Conservation (phyloP, 2,888 invertebrate species). For the Limnephilus marmoratus region DNA sequence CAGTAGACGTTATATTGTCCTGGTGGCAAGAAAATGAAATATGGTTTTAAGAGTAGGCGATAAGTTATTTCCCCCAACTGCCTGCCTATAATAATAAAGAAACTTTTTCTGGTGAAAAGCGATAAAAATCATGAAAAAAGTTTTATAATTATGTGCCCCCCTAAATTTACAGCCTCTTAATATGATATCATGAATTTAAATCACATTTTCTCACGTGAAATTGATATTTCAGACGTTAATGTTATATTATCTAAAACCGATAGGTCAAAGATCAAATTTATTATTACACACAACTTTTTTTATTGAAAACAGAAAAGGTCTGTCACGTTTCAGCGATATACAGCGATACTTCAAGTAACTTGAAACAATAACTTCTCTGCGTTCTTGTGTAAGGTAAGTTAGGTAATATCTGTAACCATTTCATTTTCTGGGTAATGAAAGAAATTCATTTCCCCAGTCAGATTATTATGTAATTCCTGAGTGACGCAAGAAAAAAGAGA, state of each 20-base stretch:
- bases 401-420: too few species aligned
- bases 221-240: not conserved
- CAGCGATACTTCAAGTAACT: not conserved
- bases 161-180: not conserved
- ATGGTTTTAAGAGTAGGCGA: not conserved
- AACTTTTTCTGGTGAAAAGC: not conserved
- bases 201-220: not conserved
- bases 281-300: not conserved
- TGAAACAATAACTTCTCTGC: too few species aligned
- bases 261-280: not conserved
- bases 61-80: not conserved
- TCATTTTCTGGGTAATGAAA: too few species aligned
- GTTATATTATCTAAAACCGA: not conserved
- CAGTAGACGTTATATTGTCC: not conserved
- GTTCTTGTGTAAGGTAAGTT: too few species aligned
- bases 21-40: not conserved
- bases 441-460: too few species aligned
- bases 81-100: not conserved
- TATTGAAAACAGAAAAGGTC: not conserved
- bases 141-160: not conserved
- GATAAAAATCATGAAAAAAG: not conserved
- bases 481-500: too few species aligned
- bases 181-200: not conserved
- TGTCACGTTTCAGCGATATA: not conserved
- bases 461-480: too few species aligned